Evolutionary conservation across 2,888 invertebrate species (phyloP), one percentile per base, ranked within the genome.

Genomic region (Dasypolia templi): DNA sequence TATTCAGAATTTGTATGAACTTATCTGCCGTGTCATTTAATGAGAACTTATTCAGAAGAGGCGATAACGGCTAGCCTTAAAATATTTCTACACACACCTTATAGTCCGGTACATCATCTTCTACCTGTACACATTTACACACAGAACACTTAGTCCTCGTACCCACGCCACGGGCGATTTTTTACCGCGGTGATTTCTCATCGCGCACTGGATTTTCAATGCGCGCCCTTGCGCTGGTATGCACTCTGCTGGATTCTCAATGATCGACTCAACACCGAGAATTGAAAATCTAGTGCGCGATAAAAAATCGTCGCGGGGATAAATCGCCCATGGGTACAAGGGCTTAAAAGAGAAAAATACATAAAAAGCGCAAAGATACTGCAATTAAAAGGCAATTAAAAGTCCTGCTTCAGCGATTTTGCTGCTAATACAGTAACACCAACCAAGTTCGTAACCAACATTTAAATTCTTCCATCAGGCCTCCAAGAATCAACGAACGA

Each of bases 401-500:
- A 35, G 14, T 59, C 22, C 26, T 29, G 14, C 2, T 9, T 2
- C 39, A 29, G 17, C 35, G 2, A 39, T 53, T 35, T 26, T 51
- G 2, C n/a, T n/a, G 12, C n/a, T 12, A n/a, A 51, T 6, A n/a
- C 19, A n/a, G n/a, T 32, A 22, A 14, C 32, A 58, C 7, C 14
- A 22, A 35, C 32, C 3, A 6, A 59, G 14, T 14, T 72, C 22
- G 46, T 7, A 14, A 14, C 12, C n/a, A 12, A 58, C 5, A 44
- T 22, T 22, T 1, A 17, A 9, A 53, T 56, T 63, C 0, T 0
- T 14, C 22, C 51, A 19, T 14, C 83, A 95, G 97, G 96, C 59
- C 96, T 98, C 0, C 96, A 97, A 53, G 98, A 98, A 90, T 98
- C 98, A 0, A 98, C 98, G 0, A 99, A 98, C 92, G 97, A 97